Evolutionary conservation across 2,888 invertebrate species (phyloP), one percentile per base, ranked within the genome.

Genomic region (Netelia fuscicornis): DNA sequence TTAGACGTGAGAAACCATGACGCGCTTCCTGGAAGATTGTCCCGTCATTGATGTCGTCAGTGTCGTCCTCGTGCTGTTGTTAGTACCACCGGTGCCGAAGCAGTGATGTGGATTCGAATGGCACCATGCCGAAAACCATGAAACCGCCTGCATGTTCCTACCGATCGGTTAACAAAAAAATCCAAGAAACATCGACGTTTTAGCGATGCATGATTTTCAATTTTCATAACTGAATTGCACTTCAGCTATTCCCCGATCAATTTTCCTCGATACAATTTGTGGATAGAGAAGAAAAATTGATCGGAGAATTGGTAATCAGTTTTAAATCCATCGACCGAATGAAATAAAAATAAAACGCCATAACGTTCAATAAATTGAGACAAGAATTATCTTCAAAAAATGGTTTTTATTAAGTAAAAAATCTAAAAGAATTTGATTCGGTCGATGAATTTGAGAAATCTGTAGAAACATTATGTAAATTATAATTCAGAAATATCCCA

Each of bases 1-100:
- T 87, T 91, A 93, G 52, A 93, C 93, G 44, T 93, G 84, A 0
- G 93, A 93, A 11, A 93, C 93, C 93, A 93, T 93, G 17, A 93
- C 92, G 44, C 92, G 91, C 87, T 93, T 93, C 79, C 92, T 89
- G 23, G 93, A 93, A 23, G 93, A 93, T 64, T 92, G 91, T 2
- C 93, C 93, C 52, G 93, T 93, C 81, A 93, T 85, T 1, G 93
- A 93, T 1, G 93, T 93, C 23, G 93, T 93, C 85, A 92, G 90
- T 8, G 93, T 93, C 3, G 92, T 92, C 37, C 93, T 90, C 75
- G 93, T 93, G 86, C 91, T 92, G 86, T 87, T 90, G 79, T 87
- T 89, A 54, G 89, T 82, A 72, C 87, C 87, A 85, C 90, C 89
- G 74, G 90, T 89, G 78, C 93, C 91, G 84, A 93, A 92, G 87